These are phyloP conservation scores for Atethmia centrago DNA, from an alignment of 2,888 invertebrate genomes.

Conservation along the genomic window DNA sequence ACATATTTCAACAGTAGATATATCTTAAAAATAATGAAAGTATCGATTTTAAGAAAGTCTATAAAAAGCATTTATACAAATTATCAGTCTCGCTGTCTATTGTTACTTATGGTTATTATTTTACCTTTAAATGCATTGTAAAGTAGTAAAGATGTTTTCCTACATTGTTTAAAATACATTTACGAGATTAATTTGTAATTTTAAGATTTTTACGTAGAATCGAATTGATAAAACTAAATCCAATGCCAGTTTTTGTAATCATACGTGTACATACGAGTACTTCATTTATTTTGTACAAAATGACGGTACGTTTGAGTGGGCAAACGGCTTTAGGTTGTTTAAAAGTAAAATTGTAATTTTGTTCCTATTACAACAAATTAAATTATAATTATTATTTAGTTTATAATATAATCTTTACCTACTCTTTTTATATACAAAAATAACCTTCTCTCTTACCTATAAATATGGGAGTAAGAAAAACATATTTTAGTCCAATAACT, in stretches of 20 bases:
- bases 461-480: neutral
- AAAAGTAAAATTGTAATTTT: constrained; percentile 51
- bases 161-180: constrained; percentile 1
- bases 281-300: constrained; percentile 14
- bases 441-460: constrained; percentile 13
- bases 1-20: constrained; percentile 6
- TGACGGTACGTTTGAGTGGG: constrained; percentile 12
- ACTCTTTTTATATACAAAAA: constrained; percentile 16
- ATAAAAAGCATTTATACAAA: constrained; percentile 12
- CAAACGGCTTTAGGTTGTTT: constrained; percentile 25
- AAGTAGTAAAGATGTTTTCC: neutral
- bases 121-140: neutral
- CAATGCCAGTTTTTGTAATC: constrained; percentile 4
- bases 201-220: neutral
- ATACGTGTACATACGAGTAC: neutral
- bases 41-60: neutral
- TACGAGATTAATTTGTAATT: constrained; percentile 15
- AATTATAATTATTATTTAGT: constrained; percentile 29
- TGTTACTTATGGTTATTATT: constrained; percentile 5
- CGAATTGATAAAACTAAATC: constrained; percentile 10
- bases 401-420: constrained; percentile 15
- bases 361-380: constrained; percentile 64
- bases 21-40: neutral
- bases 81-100: constrained; percentile 11
- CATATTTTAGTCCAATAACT: neutral